Evolutionary conservation across 2,797 vertebrate species (phyloP).

Genomic region (Setipinna tenuifilis): DNA sequence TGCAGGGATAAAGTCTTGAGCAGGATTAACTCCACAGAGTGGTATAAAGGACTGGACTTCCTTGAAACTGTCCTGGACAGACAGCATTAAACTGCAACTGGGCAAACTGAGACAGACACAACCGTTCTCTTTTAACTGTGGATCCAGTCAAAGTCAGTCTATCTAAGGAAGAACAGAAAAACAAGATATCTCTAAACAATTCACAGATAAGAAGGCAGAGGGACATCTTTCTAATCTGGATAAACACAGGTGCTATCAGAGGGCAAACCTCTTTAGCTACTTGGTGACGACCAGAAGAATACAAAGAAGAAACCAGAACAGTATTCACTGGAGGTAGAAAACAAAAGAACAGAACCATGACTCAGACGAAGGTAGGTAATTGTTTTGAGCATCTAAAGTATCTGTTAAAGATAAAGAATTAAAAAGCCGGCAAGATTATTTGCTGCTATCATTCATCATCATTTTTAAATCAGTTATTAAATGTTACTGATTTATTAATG

Average conservation of each 20-base stretch:
- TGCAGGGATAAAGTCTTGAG: constrained; percentile 64
- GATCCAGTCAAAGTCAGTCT: not conserved
- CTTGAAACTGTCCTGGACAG: constrained; percentile 59
- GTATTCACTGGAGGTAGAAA: not conserved
- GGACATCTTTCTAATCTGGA: not conserved
- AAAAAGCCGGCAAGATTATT: not conserved
- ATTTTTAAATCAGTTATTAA: not conserved
- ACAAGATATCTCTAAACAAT: not conserved
- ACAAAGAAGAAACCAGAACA: not conserved
- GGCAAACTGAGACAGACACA: not conserved
- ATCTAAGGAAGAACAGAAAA: not conserved
- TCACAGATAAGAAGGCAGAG: not conserved
- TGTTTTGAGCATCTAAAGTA: not conserved
- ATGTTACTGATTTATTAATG: not conserved
- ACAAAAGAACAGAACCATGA: constrained; percentile 63
- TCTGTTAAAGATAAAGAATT: not conserved
- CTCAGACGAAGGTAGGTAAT: constrained; percentile 72
- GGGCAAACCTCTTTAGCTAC: not conserved
- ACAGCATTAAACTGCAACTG: constrained; percentile 37
- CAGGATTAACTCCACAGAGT: constrained; percentile 71
- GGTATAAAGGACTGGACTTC: constrained; percentile 70
- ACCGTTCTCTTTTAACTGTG: not conserved
- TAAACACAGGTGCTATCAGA: not conserved
- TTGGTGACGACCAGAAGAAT: not conserved
- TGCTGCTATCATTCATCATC: not conserved